Evolutionary conservation across 2,888 invertebrate genomes (phyloP).

Genomic region (Habrosyne pyritoides): DNA sequence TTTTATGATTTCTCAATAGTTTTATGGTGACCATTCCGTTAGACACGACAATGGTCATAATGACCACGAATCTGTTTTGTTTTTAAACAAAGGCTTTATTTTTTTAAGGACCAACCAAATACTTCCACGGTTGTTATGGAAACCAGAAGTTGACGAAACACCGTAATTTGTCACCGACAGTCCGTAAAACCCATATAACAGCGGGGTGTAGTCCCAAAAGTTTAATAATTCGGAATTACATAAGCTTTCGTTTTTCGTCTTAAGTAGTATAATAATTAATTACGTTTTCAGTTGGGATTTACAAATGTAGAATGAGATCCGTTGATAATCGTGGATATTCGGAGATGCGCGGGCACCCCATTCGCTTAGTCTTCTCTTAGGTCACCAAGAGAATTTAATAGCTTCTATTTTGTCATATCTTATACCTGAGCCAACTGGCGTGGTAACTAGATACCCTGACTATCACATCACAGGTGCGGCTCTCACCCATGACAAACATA

Average conservation of each 20-base stretch:
- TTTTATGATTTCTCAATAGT: constrained; percentile 39
- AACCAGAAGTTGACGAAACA: background rate
- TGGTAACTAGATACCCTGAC: too few relatives aligned
- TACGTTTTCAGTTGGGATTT: too few relatives aligned
- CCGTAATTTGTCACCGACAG: background rate
- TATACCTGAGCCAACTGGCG: too few relatives aligned
- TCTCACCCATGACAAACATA: too few relatives aligned
- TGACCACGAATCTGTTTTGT: constrained; percentile 1
- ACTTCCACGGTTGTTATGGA: background rate
- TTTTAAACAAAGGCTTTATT: background rate
- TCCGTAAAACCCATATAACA: background rate
- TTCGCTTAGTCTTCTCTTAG: too few relatives aligned
- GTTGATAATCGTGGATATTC: too few relatives aligned
- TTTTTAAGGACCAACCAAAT: background rate
- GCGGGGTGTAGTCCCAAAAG: background rate
- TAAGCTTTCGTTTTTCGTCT: background rate
- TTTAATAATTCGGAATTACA: background rate
- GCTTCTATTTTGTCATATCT: too few relatives aligned
- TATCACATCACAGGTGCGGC: too few relatives aligned
- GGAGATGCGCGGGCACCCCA: too few relatives aligned
- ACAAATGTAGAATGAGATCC: too few relatives aligned
- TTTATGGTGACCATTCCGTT: constrained; percentile 45
- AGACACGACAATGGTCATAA: constrained; percentile 11
- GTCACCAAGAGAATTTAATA: too few relatives aligned
- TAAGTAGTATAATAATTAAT: background rate